Evolutionary conservation across 2,113 vertebrate species (phyloP), one percentile per base, ranked within the genome.

Genomic region (Lamprologus ornatipinnis): DNA sequence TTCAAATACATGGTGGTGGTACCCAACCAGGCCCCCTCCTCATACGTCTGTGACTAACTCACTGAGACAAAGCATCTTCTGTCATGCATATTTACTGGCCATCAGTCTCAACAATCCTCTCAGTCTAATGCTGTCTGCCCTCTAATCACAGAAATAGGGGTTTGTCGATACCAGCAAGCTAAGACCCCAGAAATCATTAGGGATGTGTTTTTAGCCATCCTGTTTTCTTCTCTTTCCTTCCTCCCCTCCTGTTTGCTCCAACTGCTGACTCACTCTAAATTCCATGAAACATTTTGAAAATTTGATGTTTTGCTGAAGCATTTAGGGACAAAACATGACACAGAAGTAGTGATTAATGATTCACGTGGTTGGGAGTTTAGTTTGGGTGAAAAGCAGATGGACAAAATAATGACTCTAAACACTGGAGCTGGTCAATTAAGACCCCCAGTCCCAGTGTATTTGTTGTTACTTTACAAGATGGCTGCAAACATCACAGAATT

Each of bases 81-180:
- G 92, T 60, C 80, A 81, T 82, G 91, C 84, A 88, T 86, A 92
- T 95, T 92, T 83, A 79, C 79, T 70, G 73, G 26, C 87, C 92
- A 92, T 93, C 92, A 93, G 90, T 94, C 92, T 91, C 70, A 85
- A 35, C 88, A 91, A 91, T 89, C 92, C 92, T 68, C 87, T 92
- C 89, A 87, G 84, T 90, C 91, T 88, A 90, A 94, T 81, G 82
- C 84, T 85, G 26, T 82, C 58, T 51, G 54, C 3, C 68, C 68
- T 47, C 23, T 47, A 47, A 28, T 75, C 81, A 33, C 87, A 42
- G 80, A 89, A 88, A 85, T 78, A 87, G 63, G 49, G 84, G 90
- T 92, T 90, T 89, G 91, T 88, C 90, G 81, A 86, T 87, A 82
- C 85, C 87, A 94, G 60, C 79, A 73, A 89, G 87, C 81, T 58